These are phyloP conservation scores for Mesoclemmys tuberculata DNA, from an alignment of 2,113 vertebrate genomes.

Conservation along the genomic window DNA sequence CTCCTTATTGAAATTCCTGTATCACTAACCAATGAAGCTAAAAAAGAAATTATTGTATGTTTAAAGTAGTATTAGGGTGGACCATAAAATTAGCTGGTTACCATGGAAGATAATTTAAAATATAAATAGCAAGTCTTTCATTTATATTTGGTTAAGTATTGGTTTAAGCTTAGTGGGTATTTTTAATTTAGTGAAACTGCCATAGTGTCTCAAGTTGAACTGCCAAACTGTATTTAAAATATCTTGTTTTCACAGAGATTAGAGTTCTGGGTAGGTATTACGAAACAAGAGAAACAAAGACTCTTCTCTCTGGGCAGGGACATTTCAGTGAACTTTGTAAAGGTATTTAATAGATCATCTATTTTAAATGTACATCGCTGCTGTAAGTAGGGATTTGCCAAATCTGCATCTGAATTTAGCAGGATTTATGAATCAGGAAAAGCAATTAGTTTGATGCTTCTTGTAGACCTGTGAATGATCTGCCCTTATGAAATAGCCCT, in stretches of 20 bases:
- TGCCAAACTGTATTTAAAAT: background rate
- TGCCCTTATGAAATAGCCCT: background rate
- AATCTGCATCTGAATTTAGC: constrained; percentile 8
- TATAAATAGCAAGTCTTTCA: background rate
- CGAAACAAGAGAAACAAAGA: background rate
- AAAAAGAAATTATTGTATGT: background rate
- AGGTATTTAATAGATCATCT: background rate
- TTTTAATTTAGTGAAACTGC: background rate
- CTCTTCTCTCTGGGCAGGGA: background rate
- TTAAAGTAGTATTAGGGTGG: rapidly evolving
- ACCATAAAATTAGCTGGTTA: background rate
- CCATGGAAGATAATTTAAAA: background rate
- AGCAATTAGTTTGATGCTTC: background rate
- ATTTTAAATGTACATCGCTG: background rate
- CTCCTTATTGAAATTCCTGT: background rate
- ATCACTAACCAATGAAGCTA: background rate
- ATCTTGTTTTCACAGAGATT: background rate
- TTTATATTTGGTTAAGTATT: background rate
- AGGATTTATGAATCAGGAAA: constrained; percentile 42
- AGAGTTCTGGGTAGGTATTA: background rate
- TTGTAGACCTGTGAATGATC: constrained; percentile 15
- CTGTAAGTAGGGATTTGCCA: background rate
- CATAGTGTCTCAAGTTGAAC: background rate
- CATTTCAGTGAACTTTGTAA: background rate
- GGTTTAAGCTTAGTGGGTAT: background rate